phyloP scores from a whole-genome alignment of 2,113 vertebrate species.

The Oxyruncus cristatus region DNA sequence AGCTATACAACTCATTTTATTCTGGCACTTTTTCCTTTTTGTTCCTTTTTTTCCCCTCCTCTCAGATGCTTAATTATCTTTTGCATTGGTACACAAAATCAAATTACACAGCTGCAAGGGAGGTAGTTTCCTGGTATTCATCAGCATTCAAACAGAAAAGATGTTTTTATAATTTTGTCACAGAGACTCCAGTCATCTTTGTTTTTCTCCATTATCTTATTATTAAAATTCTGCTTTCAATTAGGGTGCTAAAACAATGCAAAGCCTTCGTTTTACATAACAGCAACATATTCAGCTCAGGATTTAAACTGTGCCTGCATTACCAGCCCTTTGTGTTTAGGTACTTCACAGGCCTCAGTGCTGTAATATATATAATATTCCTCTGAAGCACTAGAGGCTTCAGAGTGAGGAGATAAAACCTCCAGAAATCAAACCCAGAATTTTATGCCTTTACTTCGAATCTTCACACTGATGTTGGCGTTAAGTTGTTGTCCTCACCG shows the following conservation, averaged over 20 bases:
- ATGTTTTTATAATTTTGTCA: neutral
- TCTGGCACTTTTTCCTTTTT: neutral
- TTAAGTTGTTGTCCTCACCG: neutral
- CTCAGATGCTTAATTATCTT: slow-evolving; percentile 61
- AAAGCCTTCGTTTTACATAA: neutral
- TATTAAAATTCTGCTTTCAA: neutral
- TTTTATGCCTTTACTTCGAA: neutral
- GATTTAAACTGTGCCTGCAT: neutral
- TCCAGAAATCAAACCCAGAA: neutral
- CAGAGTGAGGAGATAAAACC: neutral
- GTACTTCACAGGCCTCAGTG: neutral
- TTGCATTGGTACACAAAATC: neutral
- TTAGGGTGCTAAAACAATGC: neutral
- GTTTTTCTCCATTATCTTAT: neutral
- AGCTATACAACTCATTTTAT: slow-evolving; percentile 54
- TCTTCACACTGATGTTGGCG: neutral
- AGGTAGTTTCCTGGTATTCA: neutral
- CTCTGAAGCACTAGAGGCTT: neutral
- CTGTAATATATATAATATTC: neutral
- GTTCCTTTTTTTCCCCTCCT: neutral
- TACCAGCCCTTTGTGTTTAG: neutral
- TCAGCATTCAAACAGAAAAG: neutral
- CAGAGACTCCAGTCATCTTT: neutral
- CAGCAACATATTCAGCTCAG: neutral
- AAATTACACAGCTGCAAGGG: neutral